Evolutionary conservation across 2,113 vertebrate genomes (phyloP).

Genomic region (Podarcis raffonei): DNA sequence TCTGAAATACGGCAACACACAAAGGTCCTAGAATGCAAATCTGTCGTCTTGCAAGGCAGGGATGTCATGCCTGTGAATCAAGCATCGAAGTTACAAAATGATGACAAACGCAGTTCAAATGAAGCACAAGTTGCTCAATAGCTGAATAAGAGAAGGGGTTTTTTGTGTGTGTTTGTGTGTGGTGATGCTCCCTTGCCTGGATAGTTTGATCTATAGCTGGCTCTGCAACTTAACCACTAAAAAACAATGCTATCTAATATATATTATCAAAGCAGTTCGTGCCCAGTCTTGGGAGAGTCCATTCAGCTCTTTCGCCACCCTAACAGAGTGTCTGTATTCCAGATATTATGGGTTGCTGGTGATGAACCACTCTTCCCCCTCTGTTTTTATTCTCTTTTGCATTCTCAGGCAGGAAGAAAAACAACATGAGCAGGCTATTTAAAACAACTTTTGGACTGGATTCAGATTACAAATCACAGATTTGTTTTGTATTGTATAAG

Average conservation of each 20-base stretch:
- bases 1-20: no score
- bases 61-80: not conserved
- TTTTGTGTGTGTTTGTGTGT: no score
- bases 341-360: not conserved
- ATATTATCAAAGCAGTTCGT: not conserved
- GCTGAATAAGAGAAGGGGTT: not conserved
- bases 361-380: not conserved
- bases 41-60: not conserved
- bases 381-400: not conserved
- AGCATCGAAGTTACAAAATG: not conserved
- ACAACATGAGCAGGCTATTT: not conserved
- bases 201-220: not conserved
- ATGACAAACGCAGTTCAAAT: not conserved
- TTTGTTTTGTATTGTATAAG: not conserved
- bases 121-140: no score
- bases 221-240: not conserved
- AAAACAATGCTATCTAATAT: not conserved
- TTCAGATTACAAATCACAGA: not conserved
- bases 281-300: not conserved
- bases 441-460: not conserved
- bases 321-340: not conserved
- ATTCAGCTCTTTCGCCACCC: not conserved
- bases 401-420: not conserved
- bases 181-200: not conserved
- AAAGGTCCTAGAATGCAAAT: not conserved